Base-by-base conservation (phyloP, 1,140 invertebrate genomes). In the Zaprionus ornatus region DNA sequence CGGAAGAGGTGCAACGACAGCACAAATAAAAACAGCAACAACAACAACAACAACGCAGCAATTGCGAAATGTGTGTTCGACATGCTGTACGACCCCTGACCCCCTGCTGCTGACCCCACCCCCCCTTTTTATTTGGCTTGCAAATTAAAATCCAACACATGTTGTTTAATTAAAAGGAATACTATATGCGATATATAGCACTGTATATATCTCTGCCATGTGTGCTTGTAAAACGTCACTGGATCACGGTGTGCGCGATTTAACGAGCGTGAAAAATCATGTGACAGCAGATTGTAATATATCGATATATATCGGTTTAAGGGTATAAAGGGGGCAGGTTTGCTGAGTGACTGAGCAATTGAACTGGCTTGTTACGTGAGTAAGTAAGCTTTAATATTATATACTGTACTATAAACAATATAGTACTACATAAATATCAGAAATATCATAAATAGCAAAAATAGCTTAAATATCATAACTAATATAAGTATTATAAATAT, bases 181-280 rank as follows among this genome's bases (percentile, higher is more conserved):
- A 62, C 50, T 80, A 74, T 57, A 78, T 42, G 35, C 25, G 40
- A 52, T 17, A 72, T 37, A 32, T 27, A 21, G 4, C 23, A 4
- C 12, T 65, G 23, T 45, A 40, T 37, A 68, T 70, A 66, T 23
- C 7, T 6, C 37, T 40, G 37, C 29, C 29, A 57, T 63, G 21
- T 67, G 63, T 56, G 66, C 65, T 52, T 55, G 71, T 29, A 74
- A 74, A 69, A 55, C 37, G 45, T 50, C 17, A 27, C 32, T 29
- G 45, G 32, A 35, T 73, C 63, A 35, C 85, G 77, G 71, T 79
- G 71, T 79, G 74, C 75, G 40, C 75, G 57, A 90, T 75, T 80
- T 88, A 90, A 88, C 85, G 71, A 88, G 84, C 84, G 81, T 90
- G 55, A 88, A 88, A 90, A 90, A 84, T 85, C 84, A 83, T 82